These are phyloP conservation scores for Drosophila nannoptera DNA, from an alignment of 1,140 invertebrate species.

Conservation along the genomic window DNA sequence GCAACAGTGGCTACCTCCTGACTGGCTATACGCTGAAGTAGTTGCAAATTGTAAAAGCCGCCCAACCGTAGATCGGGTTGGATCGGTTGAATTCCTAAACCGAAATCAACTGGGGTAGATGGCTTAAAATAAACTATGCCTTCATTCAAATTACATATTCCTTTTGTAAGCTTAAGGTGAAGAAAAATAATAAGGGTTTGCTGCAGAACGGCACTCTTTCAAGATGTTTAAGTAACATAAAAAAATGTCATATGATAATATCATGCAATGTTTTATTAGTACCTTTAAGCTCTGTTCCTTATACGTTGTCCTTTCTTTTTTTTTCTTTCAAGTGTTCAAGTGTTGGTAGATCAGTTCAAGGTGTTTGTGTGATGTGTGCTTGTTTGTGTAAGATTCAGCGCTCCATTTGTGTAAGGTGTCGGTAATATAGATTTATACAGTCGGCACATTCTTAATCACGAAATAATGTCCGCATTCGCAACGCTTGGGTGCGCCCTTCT, in stretches of 20 bases:
- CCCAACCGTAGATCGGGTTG: not conserved
- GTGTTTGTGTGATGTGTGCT: not conserved
- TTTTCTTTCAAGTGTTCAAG: not conserved
- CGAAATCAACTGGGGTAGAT: not conserved
- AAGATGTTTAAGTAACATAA: no score
- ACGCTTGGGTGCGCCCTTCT: slow-evolving; percentile 90
- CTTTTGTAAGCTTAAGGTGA: no score
- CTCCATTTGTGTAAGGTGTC: slow-evolving; percentile 1
- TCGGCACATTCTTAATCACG: slow-evolving; percentile 87
- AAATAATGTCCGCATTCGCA: slow-evolving; percentile 98
- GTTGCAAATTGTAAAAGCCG: slow-evolving; percentile 1
- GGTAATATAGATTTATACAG: slow-evolving; percentile 80
- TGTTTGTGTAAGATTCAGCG: slow-evolving; percentile 28
- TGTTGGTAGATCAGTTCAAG: slow-evolving; percentile 7
- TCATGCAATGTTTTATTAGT: slow-evolving; percentile 59
- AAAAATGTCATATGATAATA: slow-evolving; percentile 55
- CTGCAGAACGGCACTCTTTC: no score
- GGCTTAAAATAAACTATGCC: no score
- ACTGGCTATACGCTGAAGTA: slow-evolving; percentile 82
- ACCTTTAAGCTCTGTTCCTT: not conserved
- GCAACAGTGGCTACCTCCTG: slow-evolving; percentile 87
- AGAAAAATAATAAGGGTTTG: no score
- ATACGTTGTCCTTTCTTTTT: no score
- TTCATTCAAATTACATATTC: no score
- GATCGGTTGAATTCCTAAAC: no score